phyloP scores from a whole-genome alignment of 92 coral and sea anemone genomes.

The Galaxea fascicularis region DNA sequence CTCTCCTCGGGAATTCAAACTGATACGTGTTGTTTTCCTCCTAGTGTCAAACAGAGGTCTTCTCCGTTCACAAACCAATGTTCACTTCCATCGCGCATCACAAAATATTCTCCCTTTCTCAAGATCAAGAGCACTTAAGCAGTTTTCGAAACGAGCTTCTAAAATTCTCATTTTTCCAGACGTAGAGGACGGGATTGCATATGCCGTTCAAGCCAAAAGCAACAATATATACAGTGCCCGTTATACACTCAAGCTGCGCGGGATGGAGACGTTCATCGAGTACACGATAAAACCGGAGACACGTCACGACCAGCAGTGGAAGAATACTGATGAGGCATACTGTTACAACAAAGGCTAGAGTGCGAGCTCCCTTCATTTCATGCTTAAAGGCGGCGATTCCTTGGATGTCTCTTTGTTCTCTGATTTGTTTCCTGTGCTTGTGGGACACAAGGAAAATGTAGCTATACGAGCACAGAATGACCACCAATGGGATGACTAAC shows the following conservation, averaged over 20 bases:
- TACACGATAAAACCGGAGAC: constrained; percentile 7
- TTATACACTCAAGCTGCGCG: background rate
- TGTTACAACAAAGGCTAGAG: constrained; percentile 53
- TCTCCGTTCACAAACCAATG: too few species aligned
- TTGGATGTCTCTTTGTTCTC: background rate
- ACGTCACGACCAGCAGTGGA: constrained; percentile 40
- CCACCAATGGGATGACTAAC: constrained; percentile 12
- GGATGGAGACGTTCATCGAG: background rate
- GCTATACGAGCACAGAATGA: constrained; percentile 18
- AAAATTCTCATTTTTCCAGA: constrained; percentile 56
- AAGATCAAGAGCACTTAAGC: background rate
- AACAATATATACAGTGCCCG: background rate
- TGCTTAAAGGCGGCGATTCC: background rate
- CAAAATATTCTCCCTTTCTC: background rate
- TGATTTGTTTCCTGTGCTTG: constrained; percentile 16
- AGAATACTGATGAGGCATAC: constrained; percentile 42
- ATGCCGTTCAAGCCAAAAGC: constrained; percentile 23
- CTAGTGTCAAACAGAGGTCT: too few species aligned
- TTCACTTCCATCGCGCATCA: too few species aligned
- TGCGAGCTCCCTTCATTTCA: constrained; percentile 48
- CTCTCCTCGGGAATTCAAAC: too few species aligned
- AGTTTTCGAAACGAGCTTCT: constrained; percentile 37
- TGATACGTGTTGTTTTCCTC: too few species aligned
- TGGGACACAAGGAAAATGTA: constrained; percentile 13
- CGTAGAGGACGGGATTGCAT: constrained; percentile 65